Evolutionary conservation across 2,797 vertebrate genomes (phyloP), one percentile per base, ranked within the genome.

Genomic region (Falco cherrug): DNA sequence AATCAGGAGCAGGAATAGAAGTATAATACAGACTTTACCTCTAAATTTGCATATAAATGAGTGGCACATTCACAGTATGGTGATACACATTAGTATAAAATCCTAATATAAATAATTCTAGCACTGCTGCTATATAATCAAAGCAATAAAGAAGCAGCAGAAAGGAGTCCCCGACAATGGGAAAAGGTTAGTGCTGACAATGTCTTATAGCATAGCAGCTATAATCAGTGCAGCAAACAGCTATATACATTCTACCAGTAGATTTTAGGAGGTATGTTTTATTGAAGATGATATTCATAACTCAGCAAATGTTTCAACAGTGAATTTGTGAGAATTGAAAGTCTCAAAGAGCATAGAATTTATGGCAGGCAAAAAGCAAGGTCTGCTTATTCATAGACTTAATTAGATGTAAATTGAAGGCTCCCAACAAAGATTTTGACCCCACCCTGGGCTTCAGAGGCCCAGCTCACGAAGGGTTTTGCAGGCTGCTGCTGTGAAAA

Each of bases 381-480:
- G 19, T 71, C 80, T 93, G 54, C 60, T 93, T 92, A 80, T 94
- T 92, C 84, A 63, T 68, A 69, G 57, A 61, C 64, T 75, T 94
- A 95, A 97, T 94, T 87, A 89, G 61, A 91, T 78, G 71, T 39
- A 89, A 97, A 95, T 54, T 92, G 75, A 91, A 97, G 65, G 95
- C 92, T 91, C 80, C 96, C 61, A 97, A 95, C 35, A 97, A 97
- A 59, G 99, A 99, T 90, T 98, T 99, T 33, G 99, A 99, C 59
- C 98, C 98, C 17, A 98, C 98, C 25, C 97, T 99, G 54, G 98
- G 98, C 65, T 94, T 99, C 84, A 99, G 99, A 96, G 99, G 95
- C 98, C 98, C 97, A 99, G 97, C 45, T 99, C 98, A 33, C 45
- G 98, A 96, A 99, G 98, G 97, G 98, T 98, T 96, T 98, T 99